Conservation (phyloP, 2,888 invertebrate species). For the Amphipoea oculea region DNA sequence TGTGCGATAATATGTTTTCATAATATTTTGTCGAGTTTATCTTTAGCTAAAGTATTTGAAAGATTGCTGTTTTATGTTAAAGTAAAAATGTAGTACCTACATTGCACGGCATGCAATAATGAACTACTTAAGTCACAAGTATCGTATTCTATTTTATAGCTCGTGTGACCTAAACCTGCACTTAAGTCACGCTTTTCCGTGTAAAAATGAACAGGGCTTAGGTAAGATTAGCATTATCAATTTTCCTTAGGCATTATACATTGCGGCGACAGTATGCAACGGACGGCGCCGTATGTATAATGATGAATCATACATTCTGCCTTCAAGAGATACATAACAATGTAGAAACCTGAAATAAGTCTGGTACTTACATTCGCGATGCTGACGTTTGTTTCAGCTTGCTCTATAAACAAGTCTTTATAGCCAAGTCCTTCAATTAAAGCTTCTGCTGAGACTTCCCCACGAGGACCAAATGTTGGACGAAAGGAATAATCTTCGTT, state of each 20-base stretch:
- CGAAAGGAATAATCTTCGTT: slow-evolving; percentile 88
- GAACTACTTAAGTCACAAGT: too few species aligned
- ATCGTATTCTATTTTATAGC: too few species aligned
- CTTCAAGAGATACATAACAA: neutral
- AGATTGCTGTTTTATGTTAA: too few species aligned
- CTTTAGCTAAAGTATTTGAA: neutral
- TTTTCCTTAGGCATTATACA: too few species aligned
- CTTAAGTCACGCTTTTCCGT: too few species aligned
- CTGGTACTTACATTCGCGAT: slow-evolving; percentile 60
- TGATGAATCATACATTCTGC: too few species aligned
- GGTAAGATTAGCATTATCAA: too few species aligned
- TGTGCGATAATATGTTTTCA: neutral
- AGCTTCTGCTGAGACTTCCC: slow-evolving; percentile 89
- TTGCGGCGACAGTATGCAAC: neutral
- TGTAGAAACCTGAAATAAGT: neutral
- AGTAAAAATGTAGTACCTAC: too few species aligned
- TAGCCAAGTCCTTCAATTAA: slow-evolving; percentile 88
- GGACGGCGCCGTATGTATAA: too few species aligned
- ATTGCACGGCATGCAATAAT: too few species aligned
- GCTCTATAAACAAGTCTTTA: slow-evolving; percentile 56
- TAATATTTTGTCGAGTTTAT: neutral
- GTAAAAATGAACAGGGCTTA: too few species aligned
- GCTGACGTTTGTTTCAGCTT: slow-evolving; percentile 48
- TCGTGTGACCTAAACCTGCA: too few species aligned
- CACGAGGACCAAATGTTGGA: slow-evolving; percentile 88